Evolutionary conservation across 2,888 invertebrate genomes (phyloP), one percentile per base, ranked within the genome.

Genomic region (Acleris laterana): DNA sequence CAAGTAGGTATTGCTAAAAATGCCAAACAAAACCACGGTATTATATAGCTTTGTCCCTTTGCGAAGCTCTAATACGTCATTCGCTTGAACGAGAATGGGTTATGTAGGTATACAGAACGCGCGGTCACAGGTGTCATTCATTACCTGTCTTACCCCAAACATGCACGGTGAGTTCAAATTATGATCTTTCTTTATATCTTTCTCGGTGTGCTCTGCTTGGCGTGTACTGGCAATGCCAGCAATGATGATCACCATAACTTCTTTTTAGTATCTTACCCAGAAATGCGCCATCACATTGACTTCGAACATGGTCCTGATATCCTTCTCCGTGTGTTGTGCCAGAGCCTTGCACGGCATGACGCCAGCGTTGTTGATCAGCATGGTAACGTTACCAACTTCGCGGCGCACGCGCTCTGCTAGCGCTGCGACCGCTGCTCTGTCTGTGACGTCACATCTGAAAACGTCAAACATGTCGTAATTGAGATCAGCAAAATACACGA

Each of bases 141-240:
- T n/a, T n/a, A n/a, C n/a, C n/a, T n/a, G n/a, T n/a, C n/a, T n/a
- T n/a, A n/a, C n/a, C n/a, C n/a, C n/a, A n/a, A n/a, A n/a, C n/a
- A n/a, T n/a, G n/a, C n/a, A n/a, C n/a, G n/a, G n/a, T n/a, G n/a
- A n/a, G n/a, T n/a, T n/a, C n/a, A n/a, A n/a, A n/a, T n/a, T n/a
- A n/a, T n/a, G n/a, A n/a, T n/a, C n/a, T n/a, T n/a, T n/a, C n/a
- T n/a, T n/a, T n/a, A n/a, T 95, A 78, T 97, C 96, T 63, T 95
- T 93, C 42, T 94, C 93, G 0, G 94, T 93, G 67, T 96, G 95
- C 51, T 94, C 92, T 19, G 95, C 84, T 59, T 0, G 95, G 92
- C 78, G 95, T 96, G 74, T 95, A 95, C 0, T n/a, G 97, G 96
- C 96, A 97, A 97, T 95, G 13, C 97, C 97, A 1, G 97, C 97